Evolutionary conservation across 2,888 invertebrate species (phyloP).

Genomic region (Dryobotodes eremita): DNA sequence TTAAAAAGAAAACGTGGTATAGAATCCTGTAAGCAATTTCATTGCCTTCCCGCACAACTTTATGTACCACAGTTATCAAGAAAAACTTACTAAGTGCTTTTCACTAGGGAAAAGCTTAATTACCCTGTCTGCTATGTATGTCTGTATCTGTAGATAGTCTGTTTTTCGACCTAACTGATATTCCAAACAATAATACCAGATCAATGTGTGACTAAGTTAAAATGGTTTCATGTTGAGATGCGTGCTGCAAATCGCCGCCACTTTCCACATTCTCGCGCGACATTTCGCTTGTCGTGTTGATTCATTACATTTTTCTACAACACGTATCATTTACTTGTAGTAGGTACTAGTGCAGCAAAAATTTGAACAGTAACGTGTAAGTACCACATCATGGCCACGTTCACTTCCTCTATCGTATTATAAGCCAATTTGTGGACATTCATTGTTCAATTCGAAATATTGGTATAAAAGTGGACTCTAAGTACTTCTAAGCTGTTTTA

Average conservation of each 20-base stretch:
- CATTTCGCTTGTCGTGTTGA: constrained; percentile 44
- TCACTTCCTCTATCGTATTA: constrained; percentile 75
- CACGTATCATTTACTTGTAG: constrained; percentile 39
- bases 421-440: constrained; percentile 27
- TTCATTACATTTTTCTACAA: constrained; percentile 59
- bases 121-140: no score
- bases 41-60: not conserved
- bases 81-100: not conserved
- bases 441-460: constrained; percentile 24
- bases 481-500: not conserved
- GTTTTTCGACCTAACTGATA: not conserved
- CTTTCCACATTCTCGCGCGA: constrained; percentile 64
- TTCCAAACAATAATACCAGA: no score
- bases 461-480: not conserved
- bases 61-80: not conserved
- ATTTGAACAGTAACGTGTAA: constrained; percentile 34
- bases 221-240: constrained; percentile 32
- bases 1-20: not conserved
- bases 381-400: constrained; percentile 73
- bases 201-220: not conserved
- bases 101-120: no score
- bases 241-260: constrained; percentile 43
- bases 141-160: not conserved
- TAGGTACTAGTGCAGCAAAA: constrained; percentile 27
- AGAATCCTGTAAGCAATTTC: not conserved